Base-by-base conservation (phyloP, 2,797 vertebrate species). In the Yasuhikotakia modesta region DNA sequence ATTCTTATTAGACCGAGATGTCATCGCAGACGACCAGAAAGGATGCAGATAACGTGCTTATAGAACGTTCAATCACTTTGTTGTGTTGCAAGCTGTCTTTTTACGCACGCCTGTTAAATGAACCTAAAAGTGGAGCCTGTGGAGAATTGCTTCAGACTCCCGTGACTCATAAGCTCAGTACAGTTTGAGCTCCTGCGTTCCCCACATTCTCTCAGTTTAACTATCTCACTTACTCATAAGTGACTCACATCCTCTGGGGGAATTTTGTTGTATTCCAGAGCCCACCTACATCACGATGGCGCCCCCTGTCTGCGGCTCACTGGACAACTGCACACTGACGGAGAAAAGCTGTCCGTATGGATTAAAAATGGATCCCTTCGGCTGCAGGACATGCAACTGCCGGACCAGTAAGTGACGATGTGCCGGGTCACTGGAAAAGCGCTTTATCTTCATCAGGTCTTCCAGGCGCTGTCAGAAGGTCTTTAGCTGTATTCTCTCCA, bases 231-330 rank as follows among this genome's bases (percentile, higher is more conserved):
- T 79, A 63, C 73, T 81, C 72, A 70, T 39, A 53, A 73, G 67
- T 83, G 79, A 75, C 79, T 86, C 52, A 83, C 66, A 50, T 68
- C 74, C n/a, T 66, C 22, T 46, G 27, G 61, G 73, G 78, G 50
- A 75, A 61, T 64, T 19, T 73, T 39, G 70, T 39, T 67, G 30
- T 70, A 16, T 79, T 66, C 19, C 85, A 96, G 95, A 96, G 83
- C 95, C 95, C 81, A 95, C 93, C 1, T 96, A 95, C 76, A 95
- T 96, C 87, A 96, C 95, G 58, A 94, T 96, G 88, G 93, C 92
- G 83, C 95, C 95, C 0, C 94, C 95, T 66, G 90, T 87, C 2
- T 96, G 95, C 72, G 90, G 91, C 83, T 82, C 84, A 69, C 80
- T 94, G 71, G 84, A 91, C 67, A 95, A 95, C 90, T 96, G 95